These are phyloP conservation scores for Colistium nudipinnis DNA, from an alignment of 2,113 vertebrate species.

Conservation along the genomic window DNA sequence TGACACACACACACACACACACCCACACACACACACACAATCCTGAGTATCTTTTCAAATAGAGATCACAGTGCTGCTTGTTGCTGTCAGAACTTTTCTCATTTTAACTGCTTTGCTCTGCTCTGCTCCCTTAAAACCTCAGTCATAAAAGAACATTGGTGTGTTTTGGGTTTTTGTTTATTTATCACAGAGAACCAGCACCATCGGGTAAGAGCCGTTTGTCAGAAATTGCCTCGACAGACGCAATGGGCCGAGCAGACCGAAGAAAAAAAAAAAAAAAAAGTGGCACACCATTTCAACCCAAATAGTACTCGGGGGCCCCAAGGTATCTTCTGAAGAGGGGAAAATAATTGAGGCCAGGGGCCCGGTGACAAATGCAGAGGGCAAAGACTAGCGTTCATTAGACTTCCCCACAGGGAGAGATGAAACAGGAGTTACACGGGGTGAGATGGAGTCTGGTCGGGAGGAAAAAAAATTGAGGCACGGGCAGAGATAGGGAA, in stretches of 20 bases:
- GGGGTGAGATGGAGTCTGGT: background rate
- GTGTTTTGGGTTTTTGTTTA: constrained; percentile 55
- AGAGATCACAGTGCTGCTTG: constrained; percentile 11
- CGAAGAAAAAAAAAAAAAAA: background rate
- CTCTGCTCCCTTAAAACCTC: constrained; percentile 33
- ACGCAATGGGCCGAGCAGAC: constrained; percentile 13
- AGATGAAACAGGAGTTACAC: constrained; percentile 23
- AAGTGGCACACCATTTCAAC: constrained; percentile 10
- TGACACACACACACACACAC: background rate
- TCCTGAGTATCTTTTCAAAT: too few species aligned
- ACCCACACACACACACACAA: background rate
- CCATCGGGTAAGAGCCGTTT: constrained; percentile 30
- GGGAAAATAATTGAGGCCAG: constrained; percentile 51
- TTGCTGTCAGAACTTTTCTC: constrained; percentile 33
- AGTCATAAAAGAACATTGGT: background rate
- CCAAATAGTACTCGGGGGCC: constrained; percentile 32
- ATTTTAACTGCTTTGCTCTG: constrained; percentile 24
- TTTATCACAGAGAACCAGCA: constrained; percentile 42
- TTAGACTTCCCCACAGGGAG: constrained; percentile 31
- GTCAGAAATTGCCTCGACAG: constrained; percentile 41
- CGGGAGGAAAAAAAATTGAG: background rate
- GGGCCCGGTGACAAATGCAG: constrained; percentile 41
- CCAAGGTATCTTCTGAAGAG: constrained; percentile 48
- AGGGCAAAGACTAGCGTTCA: constrained; percentile 51
- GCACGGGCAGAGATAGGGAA: background rate